phyloP scores from a whole-genome alignment of 2,888 invertebrate genomes.

The Beris chalybata region DNA sequence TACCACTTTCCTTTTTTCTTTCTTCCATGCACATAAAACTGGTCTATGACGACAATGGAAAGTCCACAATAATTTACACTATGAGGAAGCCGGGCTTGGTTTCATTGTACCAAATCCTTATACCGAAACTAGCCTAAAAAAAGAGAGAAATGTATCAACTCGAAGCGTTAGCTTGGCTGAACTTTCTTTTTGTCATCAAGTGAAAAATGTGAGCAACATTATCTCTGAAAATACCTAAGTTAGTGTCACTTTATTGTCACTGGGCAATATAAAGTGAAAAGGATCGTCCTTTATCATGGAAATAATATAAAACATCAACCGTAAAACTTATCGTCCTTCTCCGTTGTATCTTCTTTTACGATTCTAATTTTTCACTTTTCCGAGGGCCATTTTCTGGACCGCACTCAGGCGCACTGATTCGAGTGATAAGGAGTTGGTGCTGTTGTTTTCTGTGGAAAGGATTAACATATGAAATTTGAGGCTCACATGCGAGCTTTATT shows the following conservation, averaged over 20 bases:
- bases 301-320: conserved; percentile 10
- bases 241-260: conserved; percentile 34
- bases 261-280: neutral
- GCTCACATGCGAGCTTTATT: conserved; percentile 8
- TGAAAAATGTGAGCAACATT: conserved; percentile 33
- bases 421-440: conserved; percentile 3
- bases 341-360: conserved; percentile 6
- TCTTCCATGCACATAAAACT: too few species aligned
- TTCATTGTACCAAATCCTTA: too few species aligned
- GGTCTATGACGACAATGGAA: too few species aligned
- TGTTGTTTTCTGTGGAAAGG: conserved; percentile 19
- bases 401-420: conserved; percentile 20
- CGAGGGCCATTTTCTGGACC: conserved; percentile 19
- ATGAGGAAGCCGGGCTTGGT: too few species aligned
- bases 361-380: conserved; percentile 26
- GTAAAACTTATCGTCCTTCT: conserved; percentile 11
- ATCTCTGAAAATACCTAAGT: conserved; percentile 31
- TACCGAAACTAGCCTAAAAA: too few species aligned
- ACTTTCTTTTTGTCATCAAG: conserved; percentile 16
- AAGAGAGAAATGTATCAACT: too few species aligned
- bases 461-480: conserved; percentile 19
- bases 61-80: too few species aligned
- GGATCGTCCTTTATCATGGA: neutral
- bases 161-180: neutral
- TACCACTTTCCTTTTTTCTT: too few species aligned